phyloP scores from a whole-genome alignment of 2,797 vertebrate species.

The Pantherophis vulpinus region DNA sequence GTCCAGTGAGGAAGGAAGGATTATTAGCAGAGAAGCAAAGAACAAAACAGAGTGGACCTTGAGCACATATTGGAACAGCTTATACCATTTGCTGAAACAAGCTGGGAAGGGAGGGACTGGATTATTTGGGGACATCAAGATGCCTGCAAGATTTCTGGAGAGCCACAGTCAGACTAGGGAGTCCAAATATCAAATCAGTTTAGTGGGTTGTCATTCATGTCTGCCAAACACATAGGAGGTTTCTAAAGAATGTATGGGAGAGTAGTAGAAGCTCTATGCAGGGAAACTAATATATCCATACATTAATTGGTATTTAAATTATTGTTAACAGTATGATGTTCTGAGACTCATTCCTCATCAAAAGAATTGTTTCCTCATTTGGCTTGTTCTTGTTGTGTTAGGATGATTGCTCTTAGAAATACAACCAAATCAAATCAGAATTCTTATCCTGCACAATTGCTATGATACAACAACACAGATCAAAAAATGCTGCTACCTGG shows the following conservation, averaged over 20 bases:
- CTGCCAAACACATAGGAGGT: background rate
- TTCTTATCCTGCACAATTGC: background rate
- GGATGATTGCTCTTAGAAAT: background rate
- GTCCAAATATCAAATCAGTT: background rate
- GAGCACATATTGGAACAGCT: background rate
- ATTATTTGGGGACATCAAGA: background rate
- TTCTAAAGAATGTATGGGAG: background rate
- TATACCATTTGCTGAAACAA: background rate
- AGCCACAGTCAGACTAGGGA: background rate
- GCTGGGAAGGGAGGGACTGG: background rate
- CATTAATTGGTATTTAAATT: background rate
- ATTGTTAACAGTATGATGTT: background rate
- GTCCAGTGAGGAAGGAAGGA: background rate
- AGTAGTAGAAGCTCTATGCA: background rate
- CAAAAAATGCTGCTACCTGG: fast-evolving
- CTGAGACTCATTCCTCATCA: background rate
- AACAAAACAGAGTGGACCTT: background rate
- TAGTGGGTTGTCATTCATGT: background rate
- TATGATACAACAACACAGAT: background rate
- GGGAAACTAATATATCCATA: background rate
- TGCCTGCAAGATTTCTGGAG: background rate
- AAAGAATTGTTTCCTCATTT: background rate
- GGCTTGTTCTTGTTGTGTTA: background rate
- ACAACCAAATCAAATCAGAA: background rate
- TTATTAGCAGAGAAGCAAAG: background rate